Evolutionary conservation across 2,888 invertebrate species (phyloP).

Genomic region (Ypsolopha scabrella): DNA sequence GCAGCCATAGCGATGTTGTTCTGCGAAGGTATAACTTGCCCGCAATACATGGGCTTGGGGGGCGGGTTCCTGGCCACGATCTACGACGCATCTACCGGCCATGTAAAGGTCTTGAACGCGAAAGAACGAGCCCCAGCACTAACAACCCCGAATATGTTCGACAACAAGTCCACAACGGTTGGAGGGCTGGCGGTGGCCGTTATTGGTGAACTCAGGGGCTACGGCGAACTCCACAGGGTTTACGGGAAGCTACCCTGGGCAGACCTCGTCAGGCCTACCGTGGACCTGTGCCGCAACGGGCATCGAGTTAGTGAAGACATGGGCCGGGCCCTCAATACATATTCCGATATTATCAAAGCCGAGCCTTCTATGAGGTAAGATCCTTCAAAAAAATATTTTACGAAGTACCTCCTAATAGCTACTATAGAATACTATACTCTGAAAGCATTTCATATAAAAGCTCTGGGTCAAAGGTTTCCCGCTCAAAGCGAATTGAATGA

Average conservation of each 20-base stretch:
- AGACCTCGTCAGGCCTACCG: slow-evolving; percentile 82
- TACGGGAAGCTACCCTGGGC: slow-evolving; percentile 85
- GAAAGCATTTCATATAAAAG: too few relatives aligned
- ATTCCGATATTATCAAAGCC: slow-evolving; percentile 62
- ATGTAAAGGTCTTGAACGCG: slow-evolving; percentile 72
- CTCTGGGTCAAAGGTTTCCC: too few relatives aligned
- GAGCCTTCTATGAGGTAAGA: slow-evolving; percentile 70
- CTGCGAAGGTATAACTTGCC: slow-evolving; percentile 87
- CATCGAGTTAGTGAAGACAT: slow-evolving; percentile 77
- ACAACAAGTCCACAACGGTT: slow-evolving; percentile 53
- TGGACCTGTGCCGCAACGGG: slow-evolving; percentile 80
- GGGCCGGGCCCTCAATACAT: slow-evolving; percentile 62
- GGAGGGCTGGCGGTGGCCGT: slow-evolving; percentile 84
- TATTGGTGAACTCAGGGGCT: slow-evolving; percentile 84
- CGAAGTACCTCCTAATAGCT: too few relatives aligned
- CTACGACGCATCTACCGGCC: slow-evolving; percentile 74
- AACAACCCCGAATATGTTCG: slow-evolving; percentile 78
- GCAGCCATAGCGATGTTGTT: slow-evolving; percentile 87
- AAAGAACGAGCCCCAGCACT: slow-evolving; percentile 81
- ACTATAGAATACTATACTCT: too few relatives aligned
- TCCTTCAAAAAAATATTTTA: too few relatives aligned
- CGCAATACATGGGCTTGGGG: slow-evolving; percentile 89
- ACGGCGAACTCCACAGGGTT: slow-evolving; percentile 78
- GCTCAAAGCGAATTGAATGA: too few relatives aligned
- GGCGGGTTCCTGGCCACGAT: slow-evolving; percentile 91